Conservation (phyloP, 1,140 invertebrate genomes). For the Reticulitermes speratus region DNA sequence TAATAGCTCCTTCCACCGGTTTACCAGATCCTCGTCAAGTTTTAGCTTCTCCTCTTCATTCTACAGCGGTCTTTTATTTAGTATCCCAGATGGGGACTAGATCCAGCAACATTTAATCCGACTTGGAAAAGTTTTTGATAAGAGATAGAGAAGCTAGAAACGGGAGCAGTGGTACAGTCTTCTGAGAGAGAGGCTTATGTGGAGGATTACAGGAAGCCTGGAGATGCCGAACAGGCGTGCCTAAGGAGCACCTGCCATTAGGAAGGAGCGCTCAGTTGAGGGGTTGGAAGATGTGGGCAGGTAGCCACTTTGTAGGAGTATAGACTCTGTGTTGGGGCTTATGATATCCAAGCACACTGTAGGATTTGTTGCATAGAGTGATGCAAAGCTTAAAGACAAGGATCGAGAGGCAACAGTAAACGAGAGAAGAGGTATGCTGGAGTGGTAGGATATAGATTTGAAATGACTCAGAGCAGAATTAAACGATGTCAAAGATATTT, state of each 20-base stretch:
- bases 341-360: background rate
- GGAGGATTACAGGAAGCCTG: background rate
- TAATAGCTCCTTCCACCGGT: too few relatives aligned
- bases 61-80: background rate
- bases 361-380: constrained; percentile 7
- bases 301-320: background rate
- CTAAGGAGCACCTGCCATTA: constrained; percentile 12
- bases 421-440: background rate
- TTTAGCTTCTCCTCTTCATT: background rate
- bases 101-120: background rate
- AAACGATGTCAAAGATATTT: background rate
- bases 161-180: background rate
- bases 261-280: background rate
- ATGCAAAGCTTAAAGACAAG: background rate
- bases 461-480: background rate
- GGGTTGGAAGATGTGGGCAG: background rate
- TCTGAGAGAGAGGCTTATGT: background rate
- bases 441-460: background rate
- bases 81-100: background rate
- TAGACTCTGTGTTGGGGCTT: background rate
- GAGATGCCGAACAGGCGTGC: background rate
- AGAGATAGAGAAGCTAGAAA: constrained; percentile 1
- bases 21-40: too few relatives aligned
- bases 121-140: constrained; percentile 8
- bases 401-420: background rate